phyloP scores from a whole-genome alignment of 2,888 invertebrate genomes.

The Drosophila acutilabella region DNA sequence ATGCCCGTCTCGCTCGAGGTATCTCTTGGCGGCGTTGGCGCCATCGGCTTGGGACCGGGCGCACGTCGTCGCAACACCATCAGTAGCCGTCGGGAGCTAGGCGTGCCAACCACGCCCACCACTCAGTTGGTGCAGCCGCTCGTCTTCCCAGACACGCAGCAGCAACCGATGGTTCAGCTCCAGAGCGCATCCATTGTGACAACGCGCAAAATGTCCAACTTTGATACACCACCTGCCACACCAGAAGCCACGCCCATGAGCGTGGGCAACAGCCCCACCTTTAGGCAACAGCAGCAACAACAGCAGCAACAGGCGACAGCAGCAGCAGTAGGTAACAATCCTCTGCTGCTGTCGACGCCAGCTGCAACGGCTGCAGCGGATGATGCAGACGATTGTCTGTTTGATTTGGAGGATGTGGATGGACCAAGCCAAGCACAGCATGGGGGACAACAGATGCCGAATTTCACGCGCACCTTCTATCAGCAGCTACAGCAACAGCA shows the following conservation, averaged over 20 bases:
- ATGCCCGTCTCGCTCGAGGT: constrained; percentile 74
- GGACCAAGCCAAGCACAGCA: constrained; percentile 31
- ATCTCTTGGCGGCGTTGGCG: constrained; percentile 61
- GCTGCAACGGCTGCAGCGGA: constrained; percentile 46
- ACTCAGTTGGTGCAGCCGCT: constrained; percentile 62
- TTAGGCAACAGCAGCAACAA: constrained; percentile 78
- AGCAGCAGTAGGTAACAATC: constrained; percentile 13
- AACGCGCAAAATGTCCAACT: constrained; percentile 82
- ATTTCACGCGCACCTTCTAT: constrained; percentile 31
- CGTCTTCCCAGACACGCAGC: constrained; percentile 44
- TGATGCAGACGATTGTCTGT: constrained; percentile 89
- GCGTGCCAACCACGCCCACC: constrained; percentile 80
- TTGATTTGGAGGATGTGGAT: constrained; percentile 90
- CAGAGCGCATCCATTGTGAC: constrained; percentile 53
- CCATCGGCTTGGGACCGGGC: constrained; percentile 24
- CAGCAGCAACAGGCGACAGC: constrained; percentile 33
- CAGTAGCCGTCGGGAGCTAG: constrained; percentile 74
- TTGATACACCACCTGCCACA: constrained; percentile 85
- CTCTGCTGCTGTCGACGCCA: constrained; percentile 37
- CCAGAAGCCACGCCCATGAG: constrained; percentile 85
- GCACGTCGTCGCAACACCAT: constrained; percentile 78
- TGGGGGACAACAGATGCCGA: constrained; percentile 22
- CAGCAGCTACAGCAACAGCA: constrained; percentile 54
- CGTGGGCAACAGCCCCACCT: constrained; percentile 85
- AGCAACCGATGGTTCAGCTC: constrained; percentile 22